These are phyloP conservation scores for Tachypleus tridentatus DNA, from an alignment of 1,140 invertebrate genomes.

Conservation along the genomic window DNA sequence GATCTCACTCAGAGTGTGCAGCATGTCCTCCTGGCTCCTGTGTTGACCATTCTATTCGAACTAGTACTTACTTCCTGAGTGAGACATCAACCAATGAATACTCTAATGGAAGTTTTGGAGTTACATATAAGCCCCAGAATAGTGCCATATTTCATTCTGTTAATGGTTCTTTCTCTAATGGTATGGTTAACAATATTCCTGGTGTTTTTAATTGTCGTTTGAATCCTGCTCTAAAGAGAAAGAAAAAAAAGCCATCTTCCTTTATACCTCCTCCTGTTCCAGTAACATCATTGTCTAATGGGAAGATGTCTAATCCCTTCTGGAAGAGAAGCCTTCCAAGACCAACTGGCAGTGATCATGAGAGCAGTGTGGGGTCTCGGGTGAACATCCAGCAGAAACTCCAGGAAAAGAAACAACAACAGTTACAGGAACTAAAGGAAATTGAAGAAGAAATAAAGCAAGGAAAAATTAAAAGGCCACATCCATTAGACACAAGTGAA, in stretches of 20 bases:
- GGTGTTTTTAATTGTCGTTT: slow-evolving; percentile 83
- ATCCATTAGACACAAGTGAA: slow-evolving; percentile 32
- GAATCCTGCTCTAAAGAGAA: slow-evolving; percentile 60
- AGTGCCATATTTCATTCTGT: slow-evolving; percentile 16
- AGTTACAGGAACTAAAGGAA: slow-evolving; percentile 60
- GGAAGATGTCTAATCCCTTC: slow-evolving; percentile 48
- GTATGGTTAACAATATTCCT: slow-evolving; percentile 41
- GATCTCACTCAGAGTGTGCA: slow-evolving; percentile 10
- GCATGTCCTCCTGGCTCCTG: slow-evolving; percentile 9
- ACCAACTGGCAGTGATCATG: slow-evolving; percentile 49
- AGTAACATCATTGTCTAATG: slow-evolving; percentile 16
- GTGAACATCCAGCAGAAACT: slow-evolving; percentile 77
- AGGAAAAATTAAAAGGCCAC: slow-evolving; percentile 52
- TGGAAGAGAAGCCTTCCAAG: slow-evolving; percentile 59
- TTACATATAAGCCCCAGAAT: slow-evolving; percentile 19
- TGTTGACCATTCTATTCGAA: slow-evolving; percentile 7
- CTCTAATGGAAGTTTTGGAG: background rate
- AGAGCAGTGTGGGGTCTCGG: slow-evolving; percentile 56
- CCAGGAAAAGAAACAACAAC: slow-evolving; percentile 76
- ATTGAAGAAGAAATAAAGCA: slow-evolving; percentile 72
- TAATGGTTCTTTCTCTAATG: slow-evolving; percentile 22
- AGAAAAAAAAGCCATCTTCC: slow-evolving; percentile 78
- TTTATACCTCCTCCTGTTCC: slow-evolving; percentile 60
- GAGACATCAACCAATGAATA: slow-evolving; percentile 3
- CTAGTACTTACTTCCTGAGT: slow-evolving; percentile 2